A percentile compares a stretch with the other conserved stretches of the same genome.
Evolutionary conservation across 2,797 vertebrate genomes (phyloP).

Genomic region (Fringilla coelebs): DNA sequence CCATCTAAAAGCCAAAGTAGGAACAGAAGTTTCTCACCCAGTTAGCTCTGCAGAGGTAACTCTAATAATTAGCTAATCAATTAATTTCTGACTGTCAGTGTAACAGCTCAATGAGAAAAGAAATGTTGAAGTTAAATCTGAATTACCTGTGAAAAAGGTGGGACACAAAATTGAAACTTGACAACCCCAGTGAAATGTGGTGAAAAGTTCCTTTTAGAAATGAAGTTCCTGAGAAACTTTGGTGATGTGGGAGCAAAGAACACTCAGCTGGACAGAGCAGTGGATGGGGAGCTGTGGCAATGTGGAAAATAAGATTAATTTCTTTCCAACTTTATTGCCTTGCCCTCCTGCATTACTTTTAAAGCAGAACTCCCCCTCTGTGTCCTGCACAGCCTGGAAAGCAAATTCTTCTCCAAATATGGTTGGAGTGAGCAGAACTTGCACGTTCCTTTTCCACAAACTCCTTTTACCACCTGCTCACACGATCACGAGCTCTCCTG

Average conservation of each 20-base stretch:
- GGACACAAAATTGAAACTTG: background rate
- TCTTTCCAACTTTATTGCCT: background rate
- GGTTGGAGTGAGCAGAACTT: constrained; percentile 3
- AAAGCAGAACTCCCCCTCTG: background rate
- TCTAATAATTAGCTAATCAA: background rate
- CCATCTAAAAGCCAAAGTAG: background rate
- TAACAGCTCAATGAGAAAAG: background rate
- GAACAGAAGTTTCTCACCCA: background rate
- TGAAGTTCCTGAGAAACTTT: background rate
- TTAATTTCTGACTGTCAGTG: background rate
- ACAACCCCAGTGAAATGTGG: background rate
- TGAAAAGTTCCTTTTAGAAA: background rate
- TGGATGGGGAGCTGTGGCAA: background rate
- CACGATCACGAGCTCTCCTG: background rate
- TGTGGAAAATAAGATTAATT: background rate
- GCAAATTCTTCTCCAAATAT: constrained; percentile 47
- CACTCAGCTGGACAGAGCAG: accelerated
- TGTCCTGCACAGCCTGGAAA: background rate
- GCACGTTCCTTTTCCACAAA: background rate
- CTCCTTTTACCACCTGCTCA: constrained; percentile 17
- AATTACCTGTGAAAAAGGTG: background rate
- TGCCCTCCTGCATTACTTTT: background rate
- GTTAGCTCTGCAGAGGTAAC: background rate
- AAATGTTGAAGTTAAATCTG: background rate
- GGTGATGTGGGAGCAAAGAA: background rate